phyloP scores from a whole-genome alignment of 2,797 vertebrate species.

The Halcyon smyrnensis region DNA sequence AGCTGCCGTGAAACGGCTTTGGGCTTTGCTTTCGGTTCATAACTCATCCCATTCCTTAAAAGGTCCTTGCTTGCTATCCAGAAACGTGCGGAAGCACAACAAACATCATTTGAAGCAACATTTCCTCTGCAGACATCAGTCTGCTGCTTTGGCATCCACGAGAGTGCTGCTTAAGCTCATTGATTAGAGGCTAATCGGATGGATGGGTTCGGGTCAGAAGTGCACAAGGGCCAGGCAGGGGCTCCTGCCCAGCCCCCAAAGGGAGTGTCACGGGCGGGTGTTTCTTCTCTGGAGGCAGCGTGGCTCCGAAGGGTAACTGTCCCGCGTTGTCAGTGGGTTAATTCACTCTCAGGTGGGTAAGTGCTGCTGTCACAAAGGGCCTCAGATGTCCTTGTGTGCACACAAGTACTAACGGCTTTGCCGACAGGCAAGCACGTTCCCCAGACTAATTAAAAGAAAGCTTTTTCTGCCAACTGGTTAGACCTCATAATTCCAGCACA shows the following conservation, averaged over 20 bases:
- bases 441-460: constrained; percentile 46
- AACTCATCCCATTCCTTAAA: neutral
- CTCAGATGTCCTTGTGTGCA: neutral
- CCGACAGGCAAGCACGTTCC: neutral
- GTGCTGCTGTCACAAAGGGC: neutral
- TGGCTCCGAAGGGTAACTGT: neutral
- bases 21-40: neutral
- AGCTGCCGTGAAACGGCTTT: neutral
- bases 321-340: neutral
- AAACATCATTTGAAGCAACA: neutral
- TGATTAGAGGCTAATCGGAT: accelerated
- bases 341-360: neutral
- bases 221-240: accelerated
- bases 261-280: accelerated
- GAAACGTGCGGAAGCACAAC: accelerated
- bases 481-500: neutral
- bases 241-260: neutral
- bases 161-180: neutral
- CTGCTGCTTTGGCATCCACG: neutral
- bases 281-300: neutral
- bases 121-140: neutral
- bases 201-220: neutral
- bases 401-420: neutral
- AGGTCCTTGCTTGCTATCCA: neutral
- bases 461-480: constrained; percentile 40